Evolutionary conservation across 2,113 vertebrate species (phyloP), one percentile per base, ranked within the genome.

Genomic region (Crotophaga sulcirostris): DNA sequence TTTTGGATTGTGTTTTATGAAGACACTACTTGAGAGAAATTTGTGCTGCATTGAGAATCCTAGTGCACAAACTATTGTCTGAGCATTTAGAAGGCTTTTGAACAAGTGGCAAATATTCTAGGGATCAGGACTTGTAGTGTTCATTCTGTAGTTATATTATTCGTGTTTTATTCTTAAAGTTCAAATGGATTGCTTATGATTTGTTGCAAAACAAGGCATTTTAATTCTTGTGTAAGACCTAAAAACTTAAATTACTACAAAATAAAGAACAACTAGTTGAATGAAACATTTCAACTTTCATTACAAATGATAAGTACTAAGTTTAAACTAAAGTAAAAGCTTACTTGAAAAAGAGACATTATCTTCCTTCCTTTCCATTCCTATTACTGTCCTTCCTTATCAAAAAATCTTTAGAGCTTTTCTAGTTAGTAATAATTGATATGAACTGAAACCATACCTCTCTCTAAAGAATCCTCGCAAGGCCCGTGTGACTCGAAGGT

Each of bases 401-500:
- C 29, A 33, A 56, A 33, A 56, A 16, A 31, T 87, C 23, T 7
- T 47, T 44, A 63, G 42, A 72, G 21, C 10, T 85, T 90, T 6
- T 0, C 29, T 73, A 87, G 21, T 59, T 68, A 55, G 44, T 79
- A 68, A 40, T 24, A 68, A 4, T 52, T 67, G 6, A 64, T 67
- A 17, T 5, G 21, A 83, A 69, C 28, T 88, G 54, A 94, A 93
- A 66, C n/a, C 0, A 0, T 90, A 1, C 90, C 26, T 96, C 84
- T 94, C 31, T 63, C 59, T 91, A 51, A 95, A 97, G 99, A 99
- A 99, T 98, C 99, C 99, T 94, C 98, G 99, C 25, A 99, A 99
- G 95, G 99, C 99, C 47, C 98, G 99, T 93, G 99, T 99, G 63
- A 99, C 99, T 58, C 97, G 99, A 60, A 98, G 98, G 55, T 99